phyloP scores from a whole-genome alignment of 2,797 vertebrate species.

The Cetoscarus ocellatus region DNA sequence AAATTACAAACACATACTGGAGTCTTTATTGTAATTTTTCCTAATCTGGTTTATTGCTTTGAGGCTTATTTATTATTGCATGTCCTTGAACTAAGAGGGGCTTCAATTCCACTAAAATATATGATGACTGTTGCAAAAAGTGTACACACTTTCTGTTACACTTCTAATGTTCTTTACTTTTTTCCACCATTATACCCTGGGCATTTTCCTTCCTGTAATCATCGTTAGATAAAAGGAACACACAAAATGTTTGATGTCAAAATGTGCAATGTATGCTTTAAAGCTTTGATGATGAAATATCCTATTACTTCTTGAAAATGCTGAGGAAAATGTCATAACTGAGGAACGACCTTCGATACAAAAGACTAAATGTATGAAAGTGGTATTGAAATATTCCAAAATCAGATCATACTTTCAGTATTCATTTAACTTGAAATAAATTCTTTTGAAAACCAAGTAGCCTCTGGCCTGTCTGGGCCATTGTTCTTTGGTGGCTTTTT shows the following conservation, averaged over 20 bases:
- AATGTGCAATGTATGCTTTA: constrained; percentile 46
- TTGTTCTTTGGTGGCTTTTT: background rate
- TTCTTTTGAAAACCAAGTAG: constrained; percentile 24
- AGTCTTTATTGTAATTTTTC: constrained; percentile 11
- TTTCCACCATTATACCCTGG: constrained; percentile 22
- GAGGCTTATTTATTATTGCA: background rate
- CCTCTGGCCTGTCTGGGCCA: background rate
- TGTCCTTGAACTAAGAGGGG: background rate
- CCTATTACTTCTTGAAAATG: constrained; percentile 68
- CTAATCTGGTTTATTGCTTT: background rate
- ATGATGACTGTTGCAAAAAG: background rate
- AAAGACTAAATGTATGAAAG: constrained; percentile 43
- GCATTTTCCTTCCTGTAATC: constrained; percentile 53
- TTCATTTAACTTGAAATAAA: constrained; percentile 38
- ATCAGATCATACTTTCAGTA: constrained; percentile 18
- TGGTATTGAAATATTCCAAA: constrained; percentile 32
- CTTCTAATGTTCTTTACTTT: constrained; percentile 1
- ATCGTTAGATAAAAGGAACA: constrained; percentile 53
- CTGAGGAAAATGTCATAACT: constrained; percentile 31
- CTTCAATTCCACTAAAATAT: constrained; percentile 13
- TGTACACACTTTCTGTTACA: constrained; percentile 1
- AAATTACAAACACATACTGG: constrained; percentile 7
- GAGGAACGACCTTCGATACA: constrained; percentile 31
- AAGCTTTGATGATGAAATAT: constrained; percentile 80
- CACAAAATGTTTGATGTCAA: constrained; percentile 54